A percentile compares a stretch with the other conserved stretches of the same genome.
Evolutionary conservation across 1,140 invertebrate genomes (phyloP).

Genomic region (Meloidogyne exigua): DNA sequence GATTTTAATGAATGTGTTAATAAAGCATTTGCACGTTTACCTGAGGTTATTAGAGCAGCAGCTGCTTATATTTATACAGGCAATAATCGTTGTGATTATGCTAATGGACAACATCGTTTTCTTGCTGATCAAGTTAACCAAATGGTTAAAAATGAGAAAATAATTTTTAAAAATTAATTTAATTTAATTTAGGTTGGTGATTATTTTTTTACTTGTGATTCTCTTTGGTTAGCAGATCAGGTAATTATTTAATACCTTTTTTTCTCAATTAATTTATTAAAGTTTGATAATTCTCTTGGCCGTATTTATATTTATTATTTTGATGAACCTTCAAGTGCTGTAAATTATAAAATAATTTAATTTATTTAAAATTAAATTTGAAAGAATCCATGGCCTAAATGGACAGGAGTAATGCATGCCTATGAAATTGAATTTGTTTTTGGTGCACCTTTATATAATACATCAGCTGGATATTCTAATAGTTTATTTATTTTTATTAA

Average conservation of each 20-base stretch:
- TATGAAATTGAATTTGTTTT: constrained; percentile 76
- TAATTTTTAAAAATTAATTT: neutral
- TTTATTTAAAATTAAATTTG: neutral
- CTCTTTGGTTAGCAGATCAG: constrained; percentile 61
- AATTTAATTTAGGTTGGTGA: constrained; percentile 29
- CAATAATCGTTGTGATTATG: constrained; percentile 42
- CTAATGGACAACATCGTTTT: constrained; percentile 43
- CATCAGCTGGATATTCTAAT: constrained; percentile 54
- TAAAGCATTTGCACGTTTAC: constrained; percentile 47
- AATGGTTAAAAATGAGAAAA: constrained; percentile 53
- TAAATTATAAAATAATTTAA: neutral
- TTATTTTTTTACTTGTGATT: constrained; percentile 63
- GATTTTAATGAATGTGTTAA: constrained; percentile 60
- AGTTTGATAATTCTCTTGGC: constrained; percentile 48
- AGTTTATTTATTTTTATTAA: constrained; percentile 26
- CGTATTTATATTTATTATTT: constrained; percentile 62
- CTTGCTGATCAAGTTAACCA: constrained; percentile 62
- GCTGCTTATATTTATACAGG: constrained; percentile 59
- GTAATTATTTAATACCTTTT: neutral
- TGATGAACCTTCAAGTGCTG: constrained; percentile 53
- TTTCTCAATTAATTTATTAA: neutral
- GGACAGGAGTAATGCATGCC: constrained; percentile 92
- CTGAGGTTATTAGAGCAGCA: constrained; percentile 53
- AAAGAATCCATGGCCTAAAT: constrained; percentile 84
- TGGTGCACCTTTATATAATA: constrained; percentile 61